A percentile compares a stretch with the other conserved stretches of the same genome.
Evolutionary conservation across 2,113 vertebrate species (phyloP).

Genomic region (Micromys minutus): DNA sequence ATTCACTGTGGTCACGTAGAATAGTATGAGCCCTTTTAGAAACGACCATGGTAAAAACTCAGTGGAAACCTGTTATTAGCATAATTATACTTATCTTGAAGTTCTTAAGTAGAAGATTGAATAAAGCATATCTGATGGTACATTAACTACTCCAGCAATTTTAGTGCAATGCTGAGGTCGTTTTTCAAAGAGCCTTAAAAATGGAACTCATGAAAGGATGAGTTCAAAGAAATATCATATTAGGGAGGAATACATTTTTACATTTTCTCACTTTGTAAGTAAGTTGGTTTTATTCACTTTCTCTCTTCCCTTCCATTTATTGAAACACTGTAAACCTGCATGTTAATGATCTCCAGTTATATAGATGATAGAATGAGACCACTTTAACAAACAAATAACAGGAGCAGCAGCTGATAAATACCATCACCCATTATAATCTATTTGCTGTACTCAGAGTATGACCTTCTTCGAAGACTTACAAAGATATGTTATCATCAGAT

Average conservation of each 20-base stretch:
- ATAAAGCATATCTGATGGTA: conserved; percentile 61
- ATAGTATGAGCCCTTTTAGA: conserved; percentile 6
- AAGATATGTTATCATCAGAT: conserved; percentile 44
- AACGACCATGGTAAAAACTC: conserved; percentile 49
- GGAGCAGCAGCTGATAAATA: conserved; percentile 41
- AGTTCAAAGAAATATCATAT: conserved; percentile 72
- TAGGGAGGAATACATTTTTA: conserved; percentile 50
- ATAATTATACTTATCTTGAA: conserved; percentile 69
- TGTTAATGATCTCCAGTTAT: conserved; percentile 65
- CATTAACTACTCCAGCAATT: conserved; percentile 60
- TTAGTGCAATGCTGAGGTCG: conserved; percentile 58
- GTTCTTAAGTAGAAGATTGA: conserved; percentile 57
- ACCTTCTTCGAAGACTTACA: conserved; percentile 38
- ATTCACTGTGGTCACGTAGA: conserved; percentile 9
- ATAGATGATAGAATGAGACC: conserved; percentile 55
- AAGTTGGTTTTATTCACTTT: conserved; percentile 73
- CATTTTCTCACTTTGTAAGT: conserved; percentile 72
- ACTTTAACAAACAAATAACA: conserved; percentile 59
- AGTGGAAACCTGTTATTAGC: conserved; percentile 59
- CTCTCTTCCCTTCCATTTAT: conserved; percentile 60
- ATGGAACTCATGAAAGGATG: conserved; percentile 67
- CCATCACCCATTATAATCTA: conserved; percentile 58
- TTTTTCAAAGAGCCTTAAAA: conserved; percentile 65
- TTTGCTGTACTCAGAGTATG: conserved; percentile 52
- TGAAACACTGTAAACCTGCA: conserved; percentile 65